These are phyloP conservation scores for Macrosoma leucophasiata DNA, from an alignment of 2,888 invertebrate species.

Conservation along the genomic window DNA sequence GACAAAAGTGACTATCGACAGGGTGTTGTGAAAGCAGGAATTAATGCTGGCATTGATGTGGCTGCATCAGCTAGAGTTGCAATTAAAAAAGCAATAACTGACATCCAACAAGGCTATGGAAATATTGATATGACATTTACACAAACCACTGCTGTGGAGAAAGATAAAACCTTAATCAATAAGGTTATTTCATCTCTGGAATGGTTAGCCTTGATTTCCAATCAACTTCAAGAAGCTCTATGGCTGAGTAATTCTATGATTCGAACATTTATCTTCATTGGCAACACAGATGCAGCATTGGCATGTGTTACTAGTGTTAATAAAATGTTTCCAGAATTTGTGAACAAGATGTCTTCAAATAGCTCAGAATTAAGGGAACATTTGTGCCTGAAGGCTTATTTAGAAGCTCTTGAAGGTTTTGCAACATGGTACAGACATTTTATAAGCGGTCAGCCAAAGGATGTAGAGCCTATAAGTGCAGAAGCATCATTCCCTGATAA, in stretches of 20 bases:
- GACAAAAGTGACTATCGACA: conserved; percentile 78
- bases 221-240: conserved; percentile 87
- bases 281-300: conserved; percentile 89
- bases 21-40: conserved; percentile 81
- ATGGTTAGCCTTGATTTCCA: conserved; percentile 88
- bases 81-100: conserved; percentile 81
- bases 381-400: conserved; percentile 90
- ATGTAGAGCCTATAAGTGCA: conserved; percentile 75
- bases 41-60: conserved; percentile 87
- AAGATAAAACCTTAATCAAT: conserved; percentile 56
- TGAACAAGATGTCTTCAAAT: conserved; percentile 52
- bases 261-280: conserved; percentile 86
- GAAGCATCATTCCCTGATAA: conserved; percentile 88
- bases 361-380: conserved; percentile 83
- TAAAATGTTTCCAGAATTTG: conserved; percentile 54
- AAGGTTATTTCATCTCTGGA: conserved; percentile 80
- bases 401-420: conserved; percentile 91
- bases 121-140: conserved; percentile 76
- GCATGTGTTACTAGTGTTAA: conserved; percentile 75
- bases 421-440: conserved; percentile 92
- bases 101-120: conserved; percentile 64
- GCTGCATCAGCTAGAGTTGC: conserved; percentile 88
- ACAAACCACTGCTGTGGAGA: conserved; percentile 78
- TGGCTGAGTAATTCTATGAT: conserved; percentile 93
- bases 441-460: conserved; percentile 85